phyloP scores from a whole-genome alignment of 2,113 vertebrate species.

The Mobula birostris region DNA sequence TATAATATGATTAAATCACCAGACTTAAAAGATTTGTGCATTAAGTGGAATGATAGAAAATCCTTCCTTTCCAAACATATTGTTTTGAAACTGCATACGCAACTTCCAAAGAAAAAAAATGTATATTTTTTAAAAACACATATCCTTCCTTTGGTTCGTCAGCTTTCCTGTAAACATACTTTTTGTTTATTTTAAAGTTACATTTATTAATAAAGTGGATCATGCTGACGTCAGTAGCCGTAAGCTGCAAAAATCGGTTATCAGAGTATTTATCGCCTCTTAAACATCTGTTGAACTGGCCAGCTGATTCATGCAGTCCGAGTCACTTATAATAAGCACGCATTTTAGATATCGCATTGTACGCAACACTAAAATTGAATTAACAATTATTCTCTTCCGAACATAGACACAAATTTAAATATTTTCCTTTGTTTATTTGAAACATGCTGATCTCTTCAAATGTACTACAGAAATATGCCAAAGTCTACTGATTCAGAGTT shows the following conservation, averaged over 20 bases:
- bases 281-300: slow-evolving; percentile 3
- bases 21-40: slow-evolving; percentile 35
- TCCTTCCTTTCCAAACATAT: slow-evolving; percentile 6
- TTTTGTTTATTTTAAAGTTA: slow-evolving; percentile 28
- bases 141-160: slow-evolving; percentile 23
- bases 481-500: neutral
- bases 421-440: neutral
- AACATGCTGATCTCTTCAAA: neutral
- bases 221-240: slow-evolving; percentile 22
- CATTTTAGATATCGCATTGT: neutral
- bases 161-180: slow-evolving; percentile 20
- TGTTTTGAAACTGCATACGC: slow-evolving; percentile 14
- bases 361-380: neutral
- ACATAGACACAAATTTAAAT: neutral
- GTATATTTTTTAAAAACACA: neutral
- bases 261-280: slow-evolving; percentile 29
- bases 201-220: slow-evolving; percentile 33
- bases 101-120: neutral
- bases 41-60: slow-evolving; percentile 26
- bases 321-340: neutral
- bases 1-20: slow-evolving; percentile 71
- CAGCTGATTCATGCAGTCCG: neutral
- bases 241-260: slow-evolving; percentile 26
- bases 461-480: neutral
- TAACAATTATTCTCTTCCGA: neutral